phyloP scores from a whole-genome alignment of 2,797 vertebrate species.

The Parotocinclus haroldoi region DNA sequence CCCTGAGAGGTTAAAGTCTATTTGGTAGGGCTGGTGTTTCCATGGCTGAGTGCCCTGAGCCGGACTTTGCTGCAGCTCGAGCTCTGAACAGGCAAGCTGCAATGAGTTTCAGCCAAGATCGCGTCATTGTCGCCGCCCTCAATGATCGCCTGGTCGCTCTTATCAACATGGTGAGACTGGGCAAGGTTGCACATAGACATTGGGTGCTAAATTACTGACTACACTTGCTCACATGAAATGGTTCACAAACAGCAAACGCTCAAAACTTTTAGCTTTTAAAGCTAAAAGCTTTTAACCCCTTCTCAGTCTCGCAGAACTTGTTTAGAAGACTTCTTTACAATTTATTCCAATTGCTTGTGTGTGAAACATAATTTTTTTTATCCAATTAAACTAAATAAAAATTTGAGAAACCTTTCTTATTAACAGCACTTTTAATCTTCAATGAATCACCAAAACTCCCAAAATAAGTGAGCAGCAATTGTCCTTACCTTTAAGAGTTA shows the following conservation, averaged over 20 bases:
- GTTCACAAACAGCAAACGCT: constrained; percentile 15
- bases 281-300: background rate
- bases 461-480: too few species aligned
- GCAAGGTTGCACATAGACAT: background rate
- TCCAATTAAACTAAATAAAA: too few species aligned
- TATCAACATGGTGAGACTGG: constrained; percentile 68
- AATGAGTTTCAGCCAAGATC: constrained; percentile 61
- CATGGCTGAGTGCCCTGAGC: constrained; percentile 52
- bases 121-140: constrained; percentile 62
- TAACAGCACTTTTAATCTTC: too few species aligned
- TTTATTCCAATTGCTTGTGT: too few species aligned
- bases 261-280: background rate
- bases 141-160: constrained; percentile 71
- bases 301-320: too few species aligned
- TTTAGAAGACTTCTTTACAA: too few species aligned
- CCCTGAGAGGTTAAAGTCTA: constrained; percentile 16
- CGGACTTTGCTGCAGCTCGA: constrained; percentile 65
- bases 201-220: background rate
- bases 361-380: too few species aligned
- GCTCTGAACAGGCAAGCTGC: constrained; percentile 60
- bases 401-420: too few species aligned
- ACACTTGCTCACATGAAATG: background rate
- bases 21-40: constrained; percentile 50
- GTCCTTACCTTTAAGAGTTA: too few species aligned
- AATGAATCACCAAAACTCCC: too few species aligned